These are phyloP conservation scores for Drosophila sechellia DNA, from an alignment of 1,140 invertebrate genomes.

Conservation along the genomic window DNA sequence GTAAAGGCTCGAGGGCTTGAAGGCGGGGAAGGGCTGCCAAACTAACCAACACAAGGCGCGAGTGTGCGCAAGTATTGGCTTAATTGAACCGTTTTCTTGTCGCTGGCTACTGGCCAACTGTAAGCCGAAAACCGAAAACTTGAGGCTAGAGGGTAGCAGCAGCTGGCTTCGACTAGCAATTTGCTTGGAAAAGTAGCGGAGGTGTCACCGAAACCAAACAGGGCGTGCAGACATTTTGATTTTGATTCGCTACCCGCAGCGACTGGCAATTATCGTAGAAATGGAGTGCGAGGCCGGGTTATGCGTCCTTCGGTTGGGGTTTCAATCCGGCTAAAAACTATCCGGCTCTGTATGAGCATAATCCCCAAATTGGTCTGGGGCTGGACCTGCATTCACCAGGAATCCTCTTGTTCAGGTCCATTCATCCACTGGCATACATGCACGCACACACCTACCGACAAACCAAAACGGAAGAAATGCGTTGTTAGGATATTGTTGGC, in stretches of 20 bases:
- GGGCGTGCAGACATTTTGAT: constrained; percentile 29
- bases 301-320: not conserved
- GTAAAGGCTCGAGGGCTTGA: not conserved
- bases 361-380: constrained; percentile 15
- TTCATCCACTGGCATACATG: constrained; percentile 34
- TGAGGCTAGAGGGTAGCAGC: not conserved
- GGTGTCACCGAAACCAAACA: constrained; percentile 46
- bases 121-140: not conserved
- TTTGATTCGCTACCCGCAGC: constrained; percentile 19
- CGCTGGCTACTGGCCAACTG: constrained; percentile 9
- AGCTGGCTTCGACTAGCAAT: constrained; percentile 47
- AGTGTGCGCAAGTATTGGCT: constrained; percentile 80
- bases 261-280: constrained; percentile 23
- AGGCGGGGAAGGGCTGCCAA: constrained; percentile 20
- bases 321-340: not conserved
- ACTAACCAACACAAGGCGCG: constrained; percentile 37
- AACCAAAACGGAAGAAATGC: not conserved
- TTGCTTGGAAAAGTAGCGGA: constrained; percentile 63
- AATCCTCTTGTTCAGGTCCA: not conserved
- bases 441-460: not conserved
- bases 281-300: constrained; percentile 11
- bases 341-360: not conserved
- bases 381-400: constrained; percentile 19
- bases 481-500: constrained; percentile 35
- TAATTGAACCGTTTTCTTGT: constrained; percentile 67